These are phyloP conservation scores for Phaonia tiefii DNA, from an alignment of 2,888 invertebrate species.

Conservation along the genomic window DNA sequence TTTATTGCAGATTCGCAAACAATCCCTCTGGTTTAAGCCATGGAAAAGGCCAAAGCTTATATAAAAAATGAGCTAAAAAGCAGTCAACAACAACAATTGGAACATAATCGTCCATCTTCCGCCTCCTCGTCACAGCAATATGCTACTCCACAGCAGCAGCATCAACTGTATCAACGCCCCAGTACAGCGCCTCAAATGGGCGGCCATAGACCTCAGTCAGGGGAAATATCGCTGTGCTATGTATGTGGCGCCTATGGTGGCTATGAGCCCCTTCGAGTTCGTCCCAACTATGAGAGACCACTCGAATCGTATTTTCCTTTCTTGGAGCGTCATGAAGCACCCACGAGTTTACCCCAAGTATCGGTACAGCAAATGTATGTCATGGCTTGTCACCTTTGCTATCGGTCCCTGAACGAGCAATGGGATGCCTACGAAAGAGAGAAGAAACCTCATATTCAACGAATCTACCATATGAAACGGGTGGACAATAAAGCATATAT, in stretches of 20 bases:
- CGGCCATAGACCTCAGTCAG: slow-evolving; percentile 66
- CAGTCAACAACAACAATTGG: slow-evolving; percentile 75
- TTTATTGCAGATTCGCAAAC: neutral
- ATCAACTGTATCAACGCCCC: slow-evolving; percentile 65
- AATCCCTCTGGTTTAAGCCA: slow-evolving; percentile 69
- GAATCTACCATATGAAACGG: slow-evolving; percentile 95
- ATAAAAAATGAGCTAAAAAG: slow-evolving; percentile 87
- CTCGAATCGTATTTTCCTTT: slow-evolving; percentile 95
- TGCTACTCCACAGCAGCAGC: slow-evolving; percentile 65
- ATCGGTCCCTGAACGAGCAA: slow-evolving; percentile 91
- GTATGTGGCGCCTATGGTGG: slow-evolving; percentile 88
- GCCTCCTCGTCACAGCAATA: slow-evolving; percentile 66
- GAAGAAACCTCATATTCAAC: slow-evolving; percentile 91
- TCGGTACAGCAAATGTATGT: slow-evolving; percentile 82
- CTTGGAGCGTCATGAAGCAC: slow-evolving; percentile 93
- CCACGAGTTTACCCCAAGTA: slow-evolving; percentile 83
- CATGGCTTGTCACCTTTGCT: slow-evolving; percentile 92
- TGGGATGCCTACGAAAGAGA: slow-evolving; percentile 95
- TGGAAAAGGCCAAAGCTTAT: slow-evolving; percentile 87
- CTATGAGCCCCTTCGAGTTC: slow-evolving; percentile 84
- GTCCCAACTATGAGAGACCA: slow-evolving; percentile 85
- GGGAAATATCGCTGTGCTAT: slow-evolving; percentile 81
- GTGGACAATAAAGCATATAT: slow-evolving; percentile 95
- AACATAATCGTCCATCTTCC: slow-evolving; percentile 67
- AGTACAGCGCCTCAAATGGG: slow-evolving; percentile 54